Evolutionary conservation across 2,888 invertebrate genomes (phyloP).

Genomic region (Odontocolon sp.): DNA sequence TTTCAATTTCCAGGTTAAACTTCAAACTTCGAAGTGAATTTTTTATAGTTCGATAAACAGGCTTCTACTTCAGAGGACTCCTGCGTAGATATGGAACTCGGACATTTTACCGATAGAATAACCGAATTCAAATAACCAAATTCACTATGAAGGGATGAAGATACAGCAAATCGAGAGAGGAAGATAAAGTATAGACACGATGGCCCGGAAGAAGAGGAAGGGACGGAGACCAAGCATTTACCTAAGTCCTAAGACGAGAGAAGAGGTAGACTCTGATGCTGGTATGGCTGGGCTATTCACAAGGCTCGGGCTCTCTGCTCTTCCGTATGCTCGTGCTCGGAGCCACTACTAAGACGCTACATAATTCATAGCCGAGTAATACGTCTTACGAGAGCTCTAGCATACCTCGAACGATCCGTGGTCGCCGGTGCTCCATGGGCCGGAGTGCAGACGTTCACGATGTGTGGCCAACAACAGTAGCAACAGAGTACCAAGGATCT

Average conservation of each 20-base stretch:
- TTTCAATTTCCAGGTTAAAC: no score
- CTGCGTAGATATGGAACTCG: neutral
- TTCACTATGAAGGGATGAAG: neutral
- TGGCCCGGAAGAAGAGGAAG: slow-evolving; percentile 18
- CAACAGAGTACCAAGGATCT: slow-evolving; percentile 32
- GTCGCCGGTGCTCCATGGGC: slow-evolving; percentile 30
- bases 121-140: no score
- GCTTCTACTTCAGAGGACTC: neutral
- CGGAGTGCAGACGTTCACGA: slow-evolving; percentile 42
- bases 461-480: slow-evolving; percentile 12
- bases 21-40: neutral
- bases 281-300: slow-evolving; percentile 28
- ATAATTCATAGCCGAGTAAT: slow-evolving; percentile 79
- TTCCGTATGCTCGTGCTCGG: slow-evolving; percentile 29
- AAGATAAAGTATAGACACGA: slow-evolving; percentile 28
- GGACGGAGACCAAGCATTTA: slow-evolving; percentile 60
- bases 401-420: slow-evolving; percentile 51
- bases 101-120: slow-evolving; percentile 10
- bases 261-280: slow-evolving; percentile 65
- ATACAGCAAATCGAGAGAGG: neutral
- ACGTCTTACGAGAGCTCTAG: slow-evolving; percentile 75
- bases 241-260: slow-evolving; percentile 65
- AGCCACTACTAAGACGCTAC: slow-evolving; percentile 70
- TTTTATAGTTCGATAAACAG: neutral
- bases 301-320: slow-evolving; percentile 22